Evolutionary conservation across 2,797 vertebrate species (phyloP), one percentile per base, ranked within the genome.

Genomic region (Acomys russatus): DNA sequence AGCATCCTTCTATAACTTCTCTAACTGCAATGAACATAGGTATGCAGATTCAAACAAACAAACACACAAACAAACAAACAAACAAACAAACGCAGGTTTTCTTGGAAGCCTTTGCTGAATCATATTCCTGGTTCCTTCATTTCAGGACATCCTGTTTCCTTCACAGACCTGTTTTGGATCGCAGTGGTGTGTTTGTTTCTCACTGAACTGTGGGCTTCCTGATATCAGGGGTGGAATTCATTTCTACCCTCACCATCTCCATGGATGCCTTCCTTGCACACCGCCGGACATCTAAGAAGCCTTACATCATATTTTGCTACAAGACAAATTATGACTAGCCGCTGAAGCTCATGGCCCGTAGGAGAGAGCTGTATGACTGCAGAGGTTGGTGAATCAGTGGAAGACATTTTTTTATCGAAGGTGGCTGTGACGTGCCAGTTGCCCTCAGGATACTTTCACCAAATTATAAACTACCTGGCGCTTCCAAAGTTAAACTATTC

Each of bases 401-500:
- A 91, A 68, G 12, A 35, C 66, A 74, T 74, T 51, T 49, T 83
- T 76, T 44, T 61, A 59, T 35, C 89, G 92, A 63, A 88, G 49
- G n/a, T 35, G 35, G 82, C 44, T 84, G 44, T 63, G 74, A 38
- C 86, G 49, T 91, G 59, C 59, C 9, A 28, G 18, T 66, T 94
- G 30, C 73, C 64, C 82, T 90, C 35, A 90, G 87, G 70, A 63
- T 77, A 63, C 33, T 91, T 92, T 88, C 56, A 23, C 4, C 82
- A 91, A 79, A 93, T 94, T 73, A 82, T 85, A 92, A 74, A 61
- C 56, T 56, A 82, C 86, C 54, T 79, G 11, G 12, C 82, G 80
- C 44, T 77, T 91, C 77, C 94, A 96, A 94, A 90, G 38, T 70
- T 93, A 51, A 84, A 59, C 28, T 68, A 30, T 64, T 64, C 90